Conservation (phyloP, 37 sponge, comb jelly and placozoan genomes). For the Cliona cf. orientalis region DNA sequence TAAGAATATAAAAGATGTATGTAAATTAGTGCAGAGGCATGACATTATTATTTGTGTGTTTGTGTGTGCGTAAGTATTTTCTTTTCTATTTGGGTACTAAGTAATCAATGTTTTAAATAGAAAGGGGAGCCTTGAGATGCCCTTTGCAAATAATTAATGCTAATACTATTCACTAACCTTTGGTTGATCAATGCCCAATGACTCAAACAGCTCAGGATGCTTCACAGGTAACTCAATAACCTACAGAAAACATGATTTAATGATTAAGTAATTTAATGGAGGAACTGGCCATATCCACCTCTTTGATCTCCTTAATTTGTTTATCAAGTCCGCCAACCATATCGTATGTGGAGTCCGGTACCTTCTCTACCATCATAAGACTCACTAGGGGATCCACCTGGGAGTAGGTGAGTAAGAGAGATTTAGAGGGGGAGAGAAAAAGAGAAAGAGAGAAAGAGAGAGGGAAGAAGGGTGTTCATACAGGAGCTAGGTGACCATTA, state of each 20-base stretch:
- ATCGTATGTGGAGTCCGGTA: conserved; percentile 98
- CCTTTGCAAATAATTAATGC: too few species aligned
- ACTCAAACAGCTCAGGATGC: conserved; percentile 98
- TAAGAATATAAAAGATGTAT: too few species aligned
- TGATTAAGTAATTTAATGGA: neutral
- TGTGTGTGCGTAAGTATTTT: too few species aligned
- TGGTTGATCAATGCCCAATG: conserved; percentile 97
- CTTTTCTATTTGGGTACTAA: neutral
- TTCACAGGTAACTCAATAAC: conserved; percentile 98
- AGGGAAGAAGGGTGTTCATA: too few species aligned
- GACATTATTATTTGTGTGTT: too few species aligned
- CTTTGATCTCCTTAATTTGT: conserved; percentile 99
- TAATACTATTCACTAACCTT: conserved; percentile 64
- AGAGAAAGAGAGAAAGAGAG: neutral
- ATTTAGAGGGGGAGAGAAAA: neutral
- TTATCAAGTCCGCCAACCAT: conserved; percentile 99
- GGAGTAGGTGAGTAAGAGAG: too few species aligned
- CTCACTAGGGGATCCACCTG: conserved; percentile 99
- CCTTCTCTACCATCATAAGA: conserved; percentile 99
- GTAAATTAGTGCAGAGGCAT: too few species aligned
- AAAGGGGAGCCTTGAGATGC: too few species aligned
- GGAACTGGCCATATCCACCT: conserved; percentile 51
- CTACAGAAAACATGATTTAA: conserved; percentile 23
- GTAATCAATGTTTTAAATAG: too few species aligned
- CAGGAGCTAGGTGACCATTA: neutral